Evolutionary conservation across 2,888 invertebrate species (phyloP).

Genomic region (Nezara viridula): DNA sequence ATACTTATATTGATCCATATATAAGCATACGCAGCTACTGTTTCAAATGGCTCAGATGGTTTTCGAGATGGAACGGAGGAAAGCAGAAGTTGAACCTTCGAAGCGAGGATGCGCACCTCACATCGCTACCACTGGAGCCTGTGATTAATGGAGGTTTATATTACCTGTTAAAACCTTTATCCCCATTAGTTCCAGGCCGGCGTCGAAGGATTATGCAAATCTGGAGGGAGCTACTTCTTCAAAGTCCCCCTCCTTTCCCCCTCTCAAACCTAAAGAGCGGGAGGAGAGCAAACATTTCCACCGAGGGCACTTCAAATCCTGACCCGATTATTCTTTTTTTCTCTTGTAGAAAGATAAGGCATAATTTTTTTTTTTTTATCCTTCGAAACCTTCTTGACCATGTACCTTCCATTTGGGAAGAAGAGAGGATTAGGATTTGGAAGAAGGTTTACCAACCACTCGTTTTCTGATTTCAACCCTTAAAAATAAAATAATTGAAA

Average conservation of each 20-base stretch:
- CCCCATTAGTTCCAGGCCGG: constrained; percentile 56
- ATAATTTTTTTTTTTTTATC: not conserved
- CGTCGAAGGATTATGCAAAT: constrained; percentile 53
- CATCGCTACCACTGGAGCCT: not conserved
- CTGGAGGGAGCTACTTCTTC: constrained; percentile 49
- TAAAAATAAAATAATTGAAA: not conserved
- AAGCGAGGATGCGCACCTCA: not conserved
- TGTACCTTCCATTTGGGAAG: not conserved
- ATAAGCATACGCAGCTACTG: no score
- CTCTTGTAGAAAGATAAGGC: not conserved
- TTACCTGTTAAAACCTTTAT: constrained; percentile 60
- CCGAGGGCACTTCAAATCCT: not conserved
- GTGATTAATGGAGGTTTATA: constrained; percentile 58
- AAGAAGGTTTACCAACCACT: not conserved
- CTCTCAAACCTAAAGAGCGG: not conserved
- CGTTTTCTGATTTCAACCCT: not conserved
- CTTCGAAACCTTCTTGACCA: not conserved
- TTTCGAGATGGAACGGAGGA: not conserved
- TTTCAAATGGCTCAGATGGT: no score
- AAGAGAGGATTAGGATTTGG: not conserved
- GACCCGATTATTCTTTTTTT: not conserved
- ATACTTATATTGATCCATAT: no score
- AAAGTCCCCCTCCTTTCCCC: constrained; percentile 10
- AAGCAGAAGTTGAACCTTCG: not conserved
- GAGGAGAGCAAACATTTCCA: constrained; percentile 32